Percentiles rank a stretch among this genome's conserved stretches.
phyloP scores from a whole-genome alignment of 2,888 invertebrate species.

The Epirrhoe alternata region DNA sequence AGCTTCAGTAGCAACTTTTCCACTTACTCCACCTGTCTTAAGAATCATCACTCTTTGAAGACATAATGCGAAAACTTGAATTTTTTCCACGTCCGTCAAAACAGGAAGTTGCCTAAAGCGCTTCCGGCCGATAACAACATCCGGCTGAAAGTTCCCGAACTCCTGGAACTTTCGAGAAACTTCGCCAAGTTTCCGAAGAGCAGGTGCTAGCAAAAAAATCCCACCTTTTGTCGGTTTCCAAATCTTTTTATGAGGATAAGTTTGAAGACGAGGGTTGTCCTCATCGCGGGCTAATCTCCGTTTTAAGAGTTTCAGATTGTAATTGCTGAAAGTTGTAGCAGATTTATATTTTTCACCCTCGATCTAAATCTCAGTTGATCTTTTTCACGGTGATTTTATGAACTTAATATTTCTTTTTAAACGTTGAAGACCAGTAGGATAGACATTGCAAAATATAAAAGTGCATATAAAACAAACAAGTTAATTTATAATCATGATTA shows the following conservation, averaged over 20 bases:
- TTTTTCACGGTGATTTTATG: conserved; percentile 6
- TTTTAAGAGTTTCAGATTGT: conserved; percentile 37
- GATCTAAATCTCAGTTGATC: conserved; percentile 7
- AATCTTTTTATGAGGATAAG: conserved; percentile 60
- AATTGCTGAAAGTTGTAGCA: conserved; percentile 34
- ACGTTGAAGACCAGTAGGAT: no score
- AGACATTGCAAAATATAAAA: neutral
- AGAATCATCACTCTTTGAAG: conserved; percentile 45
- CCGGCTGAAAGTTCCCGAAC: conserved; percentile 68
- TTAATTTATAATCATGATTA: neutral
- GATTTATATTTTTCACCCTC: conserved; percentile 20
- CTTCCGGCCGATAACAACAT: conserved; percentile 85
- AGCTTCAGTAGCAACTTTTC: conserved; percentile 39
- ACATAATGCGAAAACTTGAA: conserved; percentile 48
- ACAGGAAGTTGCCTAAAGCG: conserved; percentile 83
- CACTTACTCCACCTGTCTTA: conserved; percentile 43
- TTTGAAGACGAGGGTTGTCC: conserved; percentile 51
- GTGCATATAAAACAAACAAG: neutral
- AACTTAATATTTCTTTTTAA: neutral
- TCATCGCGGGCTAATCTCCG: conserved; percentile 39
- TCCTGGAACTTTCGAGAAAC: conserved; percentile 59
- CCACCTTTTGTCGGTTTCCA: conserved; percentile 60
- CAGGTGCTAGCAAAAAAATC: conserved; percentile 81
- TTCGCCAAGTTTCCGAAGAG: conserved; percentile 57
- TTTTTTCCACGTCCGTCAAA: conserved; percentile 77